Percentiles rank a stretch among this genome's conserved stretches.
Evolutionary conservation across 2,888 invertebrate genomes (phyloP).

Genomic region (Odontothrips loti): DNA sequence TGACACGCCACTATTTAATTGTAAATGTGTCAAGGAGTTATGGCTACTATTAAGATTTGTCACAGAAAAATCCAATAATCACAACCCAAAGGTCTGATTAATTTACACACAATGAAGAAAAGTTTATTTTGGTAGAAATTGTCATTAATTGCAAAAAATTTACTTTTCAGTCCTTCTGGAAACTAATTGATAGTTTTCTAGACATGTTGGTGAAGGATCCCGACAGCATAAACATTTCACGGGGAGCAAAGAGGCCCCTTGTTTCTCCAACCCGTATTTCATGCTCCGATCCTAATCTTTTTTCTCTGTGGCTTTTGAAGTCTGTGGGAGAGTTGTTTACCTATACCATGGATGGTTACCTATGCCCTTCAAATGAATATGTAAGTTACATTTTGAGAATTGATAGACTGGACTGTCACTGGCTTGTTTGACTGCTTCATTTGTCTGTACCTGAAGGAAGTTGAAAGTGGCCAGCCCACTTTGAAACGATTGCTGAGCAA

Average conservation of each 20-base stretch:
- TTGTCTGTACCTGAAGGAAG: not conserved
- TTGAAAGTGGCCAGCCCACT: not conserved
- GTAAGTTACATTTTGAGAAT: not conserved
- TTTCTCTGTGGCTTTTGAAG: not conserved
- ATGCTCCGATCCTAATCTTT: not conserved
- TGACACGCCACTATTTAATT: not conserved
- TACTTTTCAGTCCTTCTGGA: not conserved
- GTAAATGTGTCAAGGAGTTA: slow-evolving; percentile 1
- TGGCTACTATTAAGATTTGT: not conserved
- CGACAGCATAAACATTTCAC: not conserved
- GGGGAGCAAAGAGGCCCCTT: not conserved
- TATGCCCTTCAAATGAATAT: not conserved
- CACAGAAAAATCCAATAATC: not conserved
- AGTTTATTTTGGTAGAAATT: not conserved
- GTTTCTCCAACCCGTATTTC: not conserved
- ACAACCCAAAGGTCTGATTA: not conserved
- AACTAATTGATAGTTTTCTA: not conserved
- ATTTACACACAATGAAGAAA: not conserved
- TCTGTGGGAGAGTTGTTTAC: not conserved
- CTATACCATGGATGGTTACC: not conserved
- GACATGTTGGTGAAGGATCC: not conserved
- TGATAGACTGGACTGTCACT: not conserved
- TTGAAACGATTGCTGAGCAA: not conserved
- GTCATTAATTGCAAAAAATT: not conserved
- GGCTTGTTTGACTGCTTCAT: not conserved